Evolutionary conservation across 2,113 vertebrate species (phyloP), one percentile per base, ranked within the genome.

Genomic region (Rhinogobius similis): DNA sequence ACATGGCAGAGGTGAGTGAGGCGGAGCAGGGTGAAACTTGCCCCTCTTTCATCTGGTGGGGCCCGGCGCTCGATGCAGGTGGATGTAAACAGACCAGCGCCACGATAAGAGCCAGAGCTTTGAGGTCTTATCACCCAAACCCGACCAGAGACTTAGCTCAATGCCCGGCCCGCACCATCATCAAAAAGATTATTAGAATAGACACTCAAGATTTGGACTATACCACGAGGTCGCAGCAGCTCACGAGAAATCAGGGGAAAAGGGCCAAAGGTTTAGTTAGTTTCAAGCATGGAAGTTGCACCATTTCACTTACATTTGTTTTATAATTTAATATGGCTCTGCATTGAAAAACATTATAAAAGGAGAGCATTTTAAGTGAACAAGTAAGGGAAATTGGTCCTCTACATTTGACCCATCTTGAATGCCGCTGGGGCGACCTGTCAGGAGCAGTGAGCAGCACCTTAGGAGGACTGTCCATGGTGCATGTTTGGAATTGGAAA

Each of bases 91-190:
- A 85, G 61, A 77, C 66, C 81, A 87, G 67, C 5, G 26, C 29
- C 73, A 56, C 44, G 89, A 92, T 90, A 92, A 86, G 71, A 85
- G 75, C 64, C 77, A 69, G 75, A 85, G 58, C 58, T 91, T 89
- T 90, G 87, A 89, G 89, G 84, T 89, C 83, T 90, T 91, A 92
- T 92, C 91, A 44, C 73, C 44, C 75, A 80, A 82, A 81, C 80
- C 79, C 78, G 76, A 76, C 82, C 85, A 73, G 50, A 6, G 77
- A 64, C 76, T 79, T 68, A 70, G 74, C 79, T 84, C 70, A 77
- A 83, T 72, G 81, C 79, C 53, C 63, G 5, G 46, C 85, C 90
- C 82, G 68, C 78, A 89, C 77, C 29, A 70, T 11, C 84, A 82
- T 86, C 88, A 90, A 89, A 90, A 85, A 89, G 85, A 89, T 87